Base-by-base conservation (phyloP, 1,140 invertebrate genomes). In the Drosophila pectinifera region DNA sequence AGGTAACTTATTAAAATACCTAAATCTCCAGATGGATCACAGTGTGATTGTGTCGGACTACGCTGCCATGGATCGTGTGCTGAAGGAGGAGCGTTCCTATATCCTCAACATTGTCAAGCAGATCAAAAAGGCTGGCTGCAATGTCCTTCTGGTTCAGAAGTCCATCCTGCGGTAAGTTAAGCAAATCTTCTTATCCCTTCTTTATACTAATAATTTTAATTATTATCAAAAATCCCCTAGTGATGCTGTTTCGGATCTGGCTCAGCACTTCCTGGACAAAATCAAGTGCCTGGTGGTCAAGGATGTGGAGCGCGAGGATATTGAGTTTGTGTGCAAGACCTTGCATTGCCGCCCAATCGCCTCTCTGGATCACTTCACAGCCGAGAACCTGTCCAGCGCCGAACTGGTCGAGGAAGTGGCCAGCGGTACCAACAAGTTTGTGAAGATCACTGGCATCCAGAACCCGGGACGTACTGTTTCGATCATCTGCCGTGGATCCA, bases 251-350 rank as follows among this genome's bases (percentile, higher is more conserved):
- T 99, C 96, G 90, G 99, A 99, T 93, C 93, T 99, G 76, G 98
- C 99, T 3, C 94, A 99, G 77, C 99, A 99, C 92, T 99, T 99
- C 93, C 94, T 99, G 73, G 98, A 99, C 88, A 99, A 99, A 94
- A 98, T 99, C 92, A 99, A 99, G 92, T 98, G 99, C 42, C 97
- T 99, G 96, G 98, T 99, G 8, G 95, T 99, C 20, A 99, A 99
- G 93, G 98, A 99, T 92, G 95, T 99, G 76, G 99, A 99, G 93
- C 95, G 99, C 48, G 98, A 99, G 92, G 98, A 99, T 81, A 97
- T 99, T 89, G 97, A 99, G 85, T 99, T 98, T 93, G 95, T 99
- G 46, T 98, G 98, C 93, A 99, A 99, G 94, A 98, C 97, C 51
- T 93, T 99, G 11, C 96, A 96, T 20, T 99, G 98, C 92, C 94